These are phyloP conservation scores for Lacerta agilis DNA, from an alignment of 2,797 vertebrate species.

Conservation along the genomic window DNA sequence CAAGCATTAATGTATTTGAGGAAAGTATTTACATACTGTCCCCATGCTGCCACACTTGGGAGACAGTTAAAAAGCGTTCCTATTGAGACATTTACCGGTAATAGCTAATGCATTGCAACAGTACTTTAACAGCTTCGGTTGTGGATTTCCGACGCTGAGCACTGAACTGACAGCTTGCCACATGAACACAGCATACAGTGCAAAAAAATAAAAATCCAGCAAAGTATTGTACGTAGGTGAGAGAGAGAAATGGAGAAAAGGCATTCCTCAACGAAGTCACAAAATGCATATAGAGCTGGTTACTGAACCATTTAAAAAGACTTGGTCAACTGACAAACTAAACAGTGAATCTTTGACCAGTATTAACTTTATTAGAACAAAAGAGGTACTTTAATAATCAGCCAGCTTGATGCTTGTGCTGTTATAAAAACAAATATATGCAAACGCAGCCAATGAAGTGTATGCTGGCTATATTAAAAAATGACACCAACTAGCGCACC, in stretches of 20 bases:
- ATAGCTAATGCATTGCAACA: not conserved
- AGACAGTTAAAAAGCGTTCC: not conserved
- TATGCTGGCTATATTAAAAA: too few species aligned
- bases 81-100: not conserved
- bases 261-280: not conserved
- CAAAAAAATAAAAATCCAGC: not conserved
- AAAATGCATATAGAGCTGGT: not conserved
- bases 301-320: not conserved
- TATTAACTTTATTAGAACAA: not conserved
- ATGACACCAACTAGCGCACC: too few species aligned
- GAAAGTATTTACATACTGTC: not conserved
- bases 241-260: not conserved
- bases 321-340: not conserved
- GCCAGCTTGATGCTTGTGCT: not conserved
- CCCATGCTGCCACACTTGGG: not conserved
- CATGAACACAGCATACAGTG: not conserved
- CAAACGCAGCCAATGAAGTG: not conserved
- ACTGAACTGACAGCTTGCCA: not conserved
- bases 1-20: not conserved
- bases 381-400: not conserved
- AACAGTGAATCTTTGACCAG: not conserved
- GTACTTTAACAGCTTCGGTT: not conserved
- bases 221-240: not conserved
- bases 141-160: not conserved
- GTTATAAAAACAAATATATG: not conserved